Conservation (phyloP, 2,797 vertebrate species). For the Hephaestus fuliginosus region DNA sequence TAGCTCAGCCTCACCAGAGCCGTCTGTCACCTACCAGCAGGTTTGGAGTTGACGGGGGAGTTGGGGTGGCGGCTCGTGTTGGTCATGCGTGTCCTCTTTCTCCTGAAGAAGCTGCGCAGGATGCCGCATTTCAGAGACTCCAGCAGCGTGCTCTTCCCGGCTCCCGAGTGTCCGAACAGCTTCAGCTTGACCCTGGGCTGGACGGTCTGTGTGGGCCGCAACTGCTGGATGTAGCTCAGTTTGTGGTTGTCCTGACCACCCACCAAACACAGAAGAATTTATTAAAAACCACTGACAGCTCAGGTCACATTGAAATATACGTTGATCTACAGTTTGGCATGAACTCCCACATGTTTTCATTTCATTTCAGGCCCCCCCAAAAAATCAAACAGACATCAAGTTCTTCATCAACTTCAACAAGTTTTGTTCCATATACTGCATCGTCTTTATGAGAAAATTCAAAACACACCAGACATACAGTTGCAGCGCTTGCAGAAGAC, state of each 20-base stretch:
- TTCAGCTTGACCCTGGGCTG: conserved; percentile 96
- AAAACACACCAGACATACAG: neutral
- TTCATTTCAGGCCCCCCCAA: neutral
- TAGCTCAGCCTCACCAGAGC: conserved; percentile 17
- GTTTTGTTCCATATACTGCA: neutral
- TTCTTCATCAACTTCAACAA: too few relatives aligned
- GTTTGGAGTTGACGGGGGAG: conserved; percentile 92
- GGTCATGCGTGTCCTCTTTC: conserved; percentile 90
- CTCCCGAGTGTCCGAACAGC: conserved; percentile 91
- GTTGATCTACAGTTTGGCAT: neutral
- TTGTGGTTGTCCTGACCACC: conserved; percentile 90
- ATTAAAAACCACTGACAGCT: conserved; percentile 13
- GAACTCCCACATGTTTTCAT: neutral
- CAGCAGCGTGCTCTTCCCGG: conserved; percentile 94
- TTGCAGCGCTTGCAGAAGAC: neutral
- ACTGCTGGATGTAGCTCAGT: conserved; percentile 93
- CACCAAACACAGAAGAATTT: conserved; percentile 2
- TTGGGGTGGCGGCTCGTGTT: conserved; percentile 91
- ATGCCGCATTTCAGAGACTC: conserved; percentile 97
- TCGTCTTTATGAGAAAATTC: neutral
- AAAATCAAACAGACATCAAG: neutral
- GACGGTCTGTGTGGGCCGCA: conserved; percentile 89
- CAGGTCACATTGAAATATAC: neutral
- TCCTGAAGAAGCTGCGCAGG: conserved; percentile 95
- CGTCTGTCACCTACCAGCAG: conserved; percentile 86